Percentiles rank a stretch among this genome's conserved stretches.
Evolutionary conservation across 1,140 invertebrate species (phyloP).

Genomic region (Mamestra configurata): DNA sequence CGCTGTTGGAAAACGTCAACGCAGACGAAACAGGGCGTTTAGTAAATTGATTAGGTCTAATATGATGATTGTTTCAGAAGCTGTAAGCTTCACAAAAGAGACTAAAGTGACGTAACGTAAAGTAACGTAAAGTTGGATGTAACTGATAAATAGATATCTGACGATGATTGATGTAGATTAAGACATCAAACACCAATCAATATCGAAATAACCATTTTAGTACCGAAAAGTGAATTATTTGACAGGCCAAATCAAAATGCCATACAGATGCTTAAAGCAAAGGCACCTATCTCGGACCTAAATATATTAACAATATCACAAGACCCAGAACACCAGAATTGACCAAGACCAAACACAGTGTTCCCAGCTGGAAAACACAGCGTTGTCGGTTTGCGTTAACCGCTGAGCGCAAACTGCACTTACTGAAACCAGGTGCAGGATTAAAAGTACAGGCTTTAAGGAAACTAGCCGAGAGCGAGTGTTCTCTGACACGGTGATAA

Average conservation of each 20-base stretch:
- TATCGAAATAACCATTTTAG: too few species aligned
- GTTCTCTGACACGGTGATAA: conserved; percentile 8
- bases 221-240: too few species aligned
- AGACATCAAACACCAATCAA: too few species aligned
- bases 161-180: too few species aligned
- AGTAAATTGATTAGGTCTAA: background rate
- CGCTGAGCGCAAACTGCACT: conserved; percentile 60
- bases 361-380: conserved; percentile 39
- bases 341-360: conserved; percentile 32
- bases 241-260: too few species aligned
- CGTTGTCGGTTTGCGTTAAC: conserved; percentile 24
- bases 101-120: too few species aligned
- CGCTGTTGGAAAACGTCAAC: conserved; percentile 11
- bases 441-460: conserved; percentile 68
- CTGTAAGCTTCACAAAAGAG: too few species aligned
- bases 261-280: too few species aligned
- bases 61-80: too few species aligned
- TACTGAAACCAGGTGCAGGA: conserved; percentile 69
- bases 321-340: background rate
- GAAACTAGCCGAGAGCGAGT: conserved; percentile 43
- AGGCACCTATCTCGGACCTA: background rate
- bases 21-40: background rate
- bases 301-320: background rate
- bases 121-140: too few species aligned
- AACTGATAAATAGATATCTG: too few species aligned